A percentile compares a stretch with the other conserved stretches of the same genome.
Conservation (phyloP, 2,888 invertebrate genomes). For the Cheiracanthium punctorium region DNA sequence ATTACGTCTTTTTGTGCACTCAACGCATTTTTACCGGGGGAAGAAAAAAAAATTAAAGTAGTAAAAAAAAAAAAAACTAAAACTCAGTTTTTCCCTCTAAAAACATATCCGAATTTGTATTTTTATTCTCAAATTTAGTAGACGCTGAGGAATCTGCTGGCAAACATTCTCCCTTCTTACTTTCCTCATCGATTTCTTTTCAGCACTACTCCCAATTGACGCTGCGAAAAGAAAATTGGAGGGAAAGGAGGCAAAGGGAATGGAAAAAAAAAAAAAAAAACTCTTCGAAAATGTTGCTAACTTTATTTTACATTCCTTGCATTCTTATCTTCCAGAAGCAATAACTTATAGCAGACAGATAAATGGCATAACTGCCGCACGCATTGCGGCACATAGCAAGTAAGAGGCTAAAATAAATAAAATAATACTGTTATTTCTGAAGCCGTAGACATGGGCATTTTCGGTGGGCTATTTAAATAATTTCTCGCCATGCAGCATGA, state of each 20-base stretch:
- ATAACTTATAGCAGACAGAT: constrained; percentile 64
- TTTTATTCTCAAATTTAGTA: constrained; percentile 54
- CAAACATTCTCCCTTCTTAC: constrained; percentile 43
- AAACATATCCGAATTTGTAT: constrained; percentile 60
- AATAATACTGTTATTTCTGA: constrained; percentile 47
- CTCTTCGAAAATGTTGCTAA: constrained; percentile 54
- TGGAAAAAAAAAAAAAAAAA: constrained; percentile 20
- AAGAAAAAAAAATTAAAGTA: background rate
- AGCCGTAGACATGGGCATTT: constrained; percentile 20
- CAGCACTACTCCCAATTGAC: constrained; percentile 33
- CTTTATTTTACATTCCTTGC: constrained; percentile 55
- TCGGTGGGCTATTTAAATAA: constrained; percentile 51
- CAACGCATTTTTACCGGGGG: background rate
- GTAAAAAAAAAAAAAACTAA: background rate
- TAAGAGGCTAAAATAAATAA: constrained; percentile 38
- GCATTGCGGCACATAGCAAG: background rate
- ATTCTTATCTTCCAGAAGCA: constrained; percentile 57
- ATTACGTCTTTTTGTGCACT: constrained; percentile 5
- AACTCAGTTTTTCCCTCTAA: constrained; percentile 6
- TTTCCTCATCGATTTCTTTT: constrained; percentile 47
- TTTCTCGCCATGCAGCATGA: constrained; percentile 22
- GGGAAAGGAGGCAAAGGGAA: background rate
- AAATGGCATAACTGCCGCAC: constrained; percentile 35
- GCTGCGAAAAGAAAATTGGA: constrained; percentile 27
- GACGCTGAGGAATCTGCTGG: constrained; percentile 46